A percentile compares a stretch with the other conserved stretches of the same genome.
Conservation (phyloP, 2,113 vertebrate genomes). For the Reinhardtius hippoglossoides region DNA sequence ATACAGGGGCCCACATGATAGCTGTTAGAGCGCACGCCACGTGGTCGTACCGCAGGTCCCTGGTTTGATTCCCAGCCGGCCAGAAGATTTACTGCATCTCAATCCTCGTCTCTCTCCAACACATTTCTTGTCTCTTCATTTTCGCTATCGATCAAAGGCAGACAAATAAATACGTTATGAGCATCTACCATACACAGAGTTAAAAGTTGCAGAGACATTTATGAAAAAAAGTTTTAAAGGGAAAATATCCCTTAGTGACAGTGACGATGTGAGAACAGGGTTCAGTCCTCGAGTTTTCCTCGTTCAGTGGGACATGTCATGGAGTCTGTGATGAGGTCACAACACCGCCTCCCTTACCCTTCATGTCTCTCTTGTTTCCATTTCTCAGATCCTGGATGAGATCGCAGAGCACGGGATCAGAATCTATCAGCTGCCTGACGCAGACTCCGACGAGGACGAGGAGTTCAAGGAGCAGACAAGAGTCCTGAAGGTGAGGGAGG, state of each 20-base stretch:
- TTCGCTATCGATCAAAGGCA: not conserved
- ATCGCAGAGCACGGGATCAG: constrained; percentile 92
- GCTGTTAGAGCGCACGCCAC: too few relatives aligned
- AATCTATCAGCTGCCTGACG: constrained; percentile 94
- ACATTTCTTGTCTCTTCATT: too few relatives aligned
- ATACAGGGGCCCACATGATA: too few relatives aligned
- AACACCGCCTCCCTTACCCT: constrained; percentile 3
- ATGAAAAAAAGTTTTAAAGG: not conserved
- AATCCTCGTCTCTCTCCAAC: too few relatives aligned
- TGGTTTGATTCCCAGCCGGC: not conserved
- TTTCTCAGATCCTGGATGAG: constrained; percentile 89
- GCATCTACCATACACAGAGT: not conserved
- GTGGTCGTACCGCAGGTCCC: not conserved
- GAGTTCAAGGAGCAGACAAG: constrained; percentile 96
- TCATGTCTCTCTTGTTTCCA: constrained; percentile 6
- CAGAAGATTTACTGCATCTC: not conserved
- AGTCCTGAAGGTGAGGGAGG: constrained; percentile 86
- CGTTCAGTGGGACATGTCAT: not conserved
- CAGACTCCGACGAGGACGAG: constrained; percentile 95
- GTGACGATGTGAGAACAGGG: not conserved
- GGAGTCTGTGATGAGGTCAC: constrained; percentile 19
- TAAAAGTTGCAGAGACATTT: not conserved
- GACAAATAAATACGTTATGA: not conserved
- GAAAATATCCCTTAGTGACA: not conserved
- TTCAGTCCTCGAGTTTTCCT: too few relatives aligned